Evolutionary conservation across 2,888 invertebrate species (phyloP).

Genomic region (Limnephilus rhombicus): DNA sequence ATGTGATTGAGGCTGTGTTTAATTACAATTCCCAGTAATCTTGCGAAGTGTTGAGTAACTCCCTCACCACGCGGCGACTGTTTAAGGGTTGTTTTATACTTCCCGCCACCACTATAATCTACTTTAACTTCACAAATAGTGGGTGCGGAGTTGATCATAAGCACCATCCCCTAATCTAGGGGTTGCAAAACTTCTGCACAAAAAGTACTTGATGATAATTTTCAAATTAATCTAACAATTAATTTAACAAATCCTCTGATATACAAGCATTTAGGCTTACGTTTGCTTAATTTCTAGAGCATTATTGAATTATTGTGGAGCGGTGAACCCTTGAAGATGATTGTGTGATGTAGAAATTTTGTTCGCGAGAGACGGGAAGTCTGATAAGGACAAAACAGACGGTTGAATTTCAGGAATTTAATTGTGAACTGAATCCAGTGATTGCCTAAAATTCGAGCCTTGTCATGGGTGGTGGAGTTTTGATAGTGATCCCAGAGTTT

Average conservation of each 20-base stretch:
- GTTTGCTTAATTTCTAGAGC: neutral
- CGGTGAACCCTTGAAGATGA: too few relatives aligned
- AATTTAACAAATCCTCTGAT: neutral
- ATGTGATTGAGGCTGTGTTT: neutral
- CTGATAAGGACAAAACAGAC: too few relatives aligned
- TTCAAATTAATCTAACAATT: neutral
- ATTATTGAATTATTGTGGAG: too few relatives aligned
- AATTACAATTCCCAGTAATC: neutral
- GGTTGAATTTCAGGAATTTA: too few relatives aligned
- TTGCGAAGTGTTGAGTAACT: neutral
- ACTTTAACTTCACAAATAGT: neutral
- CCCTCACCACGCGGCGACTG: neutral
- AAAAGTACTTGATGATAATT: neutral
- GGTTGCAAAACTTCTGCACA: neutral
- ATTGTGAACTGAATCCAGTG: too few relatives aligned
- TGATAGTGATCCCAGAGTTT: too few relatives aligned
- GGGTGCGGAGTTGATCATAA: slow-evolving; percentile 11
- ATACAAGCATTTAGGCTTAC: neutral
- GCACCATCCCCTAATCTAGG: neutral
- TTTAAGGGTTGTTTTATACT: neutral
- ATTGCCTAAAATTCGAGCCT: too few relatives aligned
- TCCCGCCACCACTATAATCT: neutral
- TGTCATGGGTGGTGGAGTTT: too few relatives aligned
- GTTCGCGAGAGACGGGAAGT: too few relatives aligned
- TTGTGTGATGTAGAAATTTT: too few relatives aligned